Evolutionary conservation across 2,888 invertebrate genomes (phyloP), one percentile per base, ranked within the genome.

Genomic region (Pheosia gnoma): DNA sequence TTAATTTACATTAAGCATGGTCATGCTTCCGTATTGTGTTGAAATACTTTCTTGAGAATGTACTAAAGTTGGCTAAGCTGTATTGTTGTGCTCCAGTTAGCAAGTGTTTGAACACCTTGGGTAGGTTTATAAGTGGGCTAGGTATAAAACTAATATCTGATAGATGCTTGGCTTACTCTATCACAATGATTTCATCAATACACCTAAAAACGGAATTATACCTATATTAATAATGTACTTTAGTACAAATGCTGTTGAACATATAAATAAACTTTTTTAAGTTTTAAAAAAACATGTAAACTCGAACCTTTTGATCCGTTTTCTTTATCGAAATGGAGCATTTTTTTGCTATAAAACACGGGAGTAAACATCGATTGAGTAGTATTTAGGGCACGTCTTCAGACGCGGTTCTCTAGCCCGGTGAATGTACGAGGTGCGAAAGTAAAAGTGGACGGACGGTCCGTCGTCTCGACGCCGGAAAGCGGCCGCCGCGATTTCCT

Each of bases 371-470:
- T 65, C 60, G 63, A 52, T 38, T 56, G 65, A 66, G 67, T 67
- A 75, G 68, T 77, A 85, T 84, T 80, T 84, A 82, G 85, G 84
- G 79, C 85, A 79, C 59, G 72, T 75, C 77, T 83, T 81, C 77
- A 76, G 71, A 72, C 80, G 82, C 66, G 73, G 73, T 67, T 68
- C 78, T 75, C 74, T 63, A 78, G 69, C 79, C 84, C 87, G 89
- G 90, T 90, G 89, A 90, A 90, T 78, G 90, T 82, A 86, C 89
- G 79, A 39, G 68, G 73, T 79, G 88, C 83, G 89, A 91, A 91
- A 91, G 91, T 90, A 90, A 91, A 90, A 91, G 90, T 90, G 85
- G 81, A 74, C 77, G 74, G 74, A 45, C 51, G 49, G 55, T n/a
- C 41, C 3, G 43, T 45, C 74, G 80, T 73, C 78, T 81, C 79